Base-by-base conservation (phyloP, 2,797 vertebrate genomes). In the Hoplostethus atlanticus region DNA sequence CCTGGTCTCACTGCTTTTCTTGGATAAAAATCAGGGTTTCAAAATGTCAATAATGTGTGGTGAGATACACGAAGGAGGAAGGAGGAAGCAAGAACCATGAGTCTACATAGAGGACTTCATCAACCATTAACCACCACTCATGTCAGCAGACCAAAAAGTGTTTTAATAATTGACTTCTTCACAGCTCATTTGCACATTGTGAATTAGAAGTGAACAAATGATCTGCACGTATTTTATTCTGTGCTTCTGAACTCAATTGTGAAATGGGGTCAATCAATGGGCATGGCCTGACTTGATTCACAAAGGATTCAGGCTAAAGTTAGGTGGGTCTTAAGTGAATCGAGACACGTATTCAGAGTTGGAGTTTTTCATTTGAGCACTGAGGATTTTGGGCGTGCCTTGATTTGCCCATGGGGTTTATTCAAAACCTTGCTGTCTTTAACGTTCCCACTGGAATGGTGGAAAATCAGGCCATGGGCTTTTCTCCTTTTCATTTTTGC, bases 401-500 rank as follows among this genome's bases (percentile, higher is more conserved):
- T 60, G 11, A 60, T 53, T 44, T 71, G 54, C 69, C 34, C 8
- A 12, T 31, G 28, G 12, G 30, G 30, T 52, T 46, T 10, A 66
- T 47, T 62, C 21, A 59, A 64, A 70, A 34, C 46, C 42, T 64
- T 62, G 58, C 16, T 38, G 15, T 63, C 55, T 60, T 69, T 67
- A 54, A 61, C 30, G 55, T 67, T 53, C 57, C 50, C 42, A 7
- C 17, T 56, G 12, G 7, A 4, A 2, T 48, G 48, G 1, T 40
- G n/a, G 36, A 67, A 79, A 76, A 68, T 36, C 25, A 12, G 60
- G 25, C n/a, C 40, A 16, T 63, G 59, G 62, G 68, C 54, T 40
- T 31, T 64, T 36, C 54, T 50, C 68, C 28, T 42, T 76, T 63
- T 53, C 47, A 60, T 63, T 73, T 75, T 54, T 68, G 69, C 73